A percentile compares a stretch with the other conserved stretches of the same genome.
Conservation (phyloP, 2,888 invertebrate species). For the Erebia ligea region DNA sequence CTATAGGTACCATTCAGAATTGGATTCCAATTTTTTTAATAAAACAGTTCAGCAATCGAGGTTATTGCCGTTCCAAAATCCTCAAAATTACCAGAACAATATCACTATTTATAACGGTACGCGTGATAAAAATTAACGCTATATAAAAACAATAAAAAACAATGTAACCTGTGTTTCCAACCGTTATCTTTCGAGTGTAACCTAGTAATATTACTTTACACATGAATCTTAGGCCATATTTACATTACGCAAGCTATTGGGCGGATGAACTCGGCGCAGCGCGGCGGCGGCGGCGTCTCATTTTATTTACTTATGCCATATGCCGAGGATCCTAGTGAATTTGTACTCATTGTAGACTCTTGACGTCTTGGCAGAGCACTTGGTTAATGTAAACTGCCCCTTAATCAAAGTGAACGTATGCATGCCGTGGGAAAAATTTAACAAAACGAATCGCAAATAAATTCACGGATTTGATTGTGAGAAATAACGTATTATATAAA, state of each 20-base stretch:
- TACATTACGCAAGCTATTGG: not conserved
- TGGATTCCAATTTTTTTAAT: too few relatives aligned
- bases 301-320: too few relatives aligned
- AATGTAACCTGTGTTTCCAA: not conserved
- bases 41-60: too few relatives aligned
- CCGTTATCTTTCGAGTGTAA: slow-evolving; percentile 4
- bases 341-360: too few relatives aligned
- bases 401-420: slow-evolving; percentile 36
- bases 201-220: not conserved
- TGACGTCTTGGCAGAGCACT: not conserved
- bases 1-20: too few relatives aligned
- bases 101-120: slow-evolving; percentile 4
- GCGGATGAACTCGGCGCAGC: too few relatives aligned
- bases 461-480: slow-evolving; percentile 32
- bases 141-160: not conserved
- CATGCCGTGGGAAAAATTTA: slow-evolving; percentile 34
- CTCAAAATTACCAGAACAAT: slow-evolving; percentile 1
- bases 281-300: too few relatives aligned
- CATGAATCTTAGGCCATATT: not conserved
- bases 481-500: slow-evolving; percentile 28
- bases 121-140: not conserved
- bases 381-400: slow-evolving; percentile 15
- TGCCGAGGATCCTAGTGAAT: too few relatives aligned
- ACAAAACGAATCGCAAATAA: slow-evolving; percentile 27
- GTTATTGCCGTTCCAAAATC: not conserved